These are phyloP conservation scores for Zaprionus camerounensis DNA, from an alignment of 1,140 invertebrate species.

Conservation along the genomic window DNA sequence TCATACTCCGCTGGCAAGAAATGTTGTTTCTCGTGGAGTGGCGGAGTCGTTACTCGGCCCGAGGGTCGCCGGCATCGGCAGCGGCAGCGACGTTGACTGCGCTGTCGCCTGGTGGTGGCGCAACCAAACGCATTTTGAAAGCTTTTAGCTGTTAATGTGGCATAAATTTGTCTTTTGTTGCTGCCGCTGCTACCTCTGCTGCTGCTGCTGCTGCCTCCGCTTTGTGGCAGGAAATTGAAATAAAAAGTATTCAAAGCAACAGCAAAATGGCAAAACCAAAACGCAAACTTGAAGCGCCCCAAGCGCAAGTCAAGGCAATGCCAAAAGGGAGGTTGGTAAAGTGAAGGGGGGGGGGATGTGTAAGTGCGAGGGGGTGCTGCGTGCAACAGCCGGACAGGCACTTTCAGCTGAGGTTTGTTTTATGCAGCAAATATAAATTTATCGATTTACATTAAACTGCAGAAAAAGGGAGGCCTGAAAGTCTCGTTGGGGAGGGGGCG, in stretches of 20 bases:
- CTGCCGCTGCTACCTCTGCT: slow-evolving; percentile 33
- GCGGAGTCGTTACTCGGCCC: slow-evolving; percentile 21
- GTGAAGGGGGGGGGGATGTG: background rate
- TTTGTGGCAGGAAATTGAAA: slow-evolving; percentile 79
- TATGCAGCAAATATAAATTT: slow-evolving; percentile 58
- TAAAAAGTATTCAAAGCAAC: slow-evolving; percentile 62
- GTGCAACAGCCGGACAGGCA: slow-evolving; percentile 55
- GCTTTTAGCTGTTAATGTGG: slow-evolving; percentile 82
- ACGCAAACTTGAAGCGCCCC: slow-evolving; percentile 66
- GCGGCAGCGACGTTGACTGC: background rate
- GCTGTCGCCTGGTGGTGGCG: slow-evolving; percentile 38
- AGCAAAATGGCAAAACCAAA: slow-evolving; percentile 47
- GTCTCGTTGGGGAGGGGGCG: background rate
- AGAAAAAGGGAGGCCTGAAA: slow-evolving; percentile 6
- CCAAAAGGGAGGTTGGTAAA: background rate
- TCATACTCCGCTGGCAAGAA: slow-evolving; percentile 28
- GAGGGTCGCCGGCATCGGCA: slow-evolving; percentile 33
- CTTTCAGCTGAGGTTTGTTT: slow-evolving; percentile 49
- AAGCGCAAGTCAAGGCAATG: slow-evolving; percentile 34
- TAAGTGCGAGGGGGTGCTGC: background rate
- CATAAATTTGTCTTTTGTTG: slow-evolving; percentile 81
- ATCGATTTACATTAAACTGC: slow-evolving; percentile 66
- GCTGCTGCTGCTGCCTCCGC: slow-evolving; percentile 13
- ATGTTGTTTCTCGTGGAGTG: background rate
- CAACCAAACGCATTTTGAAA: slow-evolving; percentile 80